phyloP scores from a whole-genome alignment of 92 coral and sea anemone species.

The Pocillopora meandrina region DNA sequence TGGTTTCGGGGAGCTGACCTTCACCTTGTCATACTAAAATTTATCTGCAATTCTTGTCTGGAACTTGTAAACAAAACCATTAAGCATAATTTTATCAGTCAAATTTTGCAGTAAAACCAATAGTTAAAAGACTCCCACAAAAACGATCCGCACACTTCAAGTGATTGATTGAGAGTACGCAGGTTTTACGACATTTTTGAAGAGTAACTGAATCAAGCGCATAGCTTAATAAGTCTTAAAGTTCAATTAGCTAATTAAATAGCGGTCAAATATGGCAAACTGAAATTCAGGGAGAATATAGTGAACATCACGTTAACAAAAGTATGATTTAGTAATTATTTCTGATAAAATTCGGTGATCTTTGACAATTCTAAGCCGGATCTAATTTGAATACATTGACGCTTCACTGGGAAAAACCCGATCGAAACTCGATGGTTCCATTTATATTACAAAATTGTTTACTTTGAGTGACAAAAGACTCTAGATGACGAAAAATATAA shows the following conservation, averaged over 20 bases:
- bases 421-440: neutral
- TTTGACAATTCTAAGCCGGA: neutral
- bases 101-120: no score
- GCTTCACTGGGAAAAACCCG: conserved; percentile 1
- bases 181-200: neutral
- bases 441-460: conserved; percentile 11
- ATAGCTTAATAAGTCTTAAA: neutral
- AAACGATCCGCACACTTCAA: neutral
- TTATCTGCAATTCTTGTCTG: neutral
- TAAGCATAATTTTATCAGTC: neutral
- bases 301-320: neutral
- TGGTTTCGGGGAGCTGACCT: neutral
- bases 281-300: no score
- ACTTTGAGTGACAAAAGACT: conserved; percentile 38
- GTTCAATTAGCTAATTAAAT: conserved; percentile 5
- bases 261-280: neutral
- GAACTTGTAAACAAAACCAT: neutral
- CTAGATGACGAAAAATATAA: conserved; percentile 10
- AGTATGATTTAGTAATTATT: neutral
- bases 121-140: neutral
- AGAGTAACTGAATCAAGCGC: neutral
- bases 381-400: neutral
- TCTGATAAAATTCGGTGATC: neutral
- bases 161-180: neutral
- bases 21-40: neutral